These are phyloP conservation scores for Digitonthophagus gazella DNA, from an alignment of 2,888 invertebrate species.

Conservation along the genomic window DNA sequence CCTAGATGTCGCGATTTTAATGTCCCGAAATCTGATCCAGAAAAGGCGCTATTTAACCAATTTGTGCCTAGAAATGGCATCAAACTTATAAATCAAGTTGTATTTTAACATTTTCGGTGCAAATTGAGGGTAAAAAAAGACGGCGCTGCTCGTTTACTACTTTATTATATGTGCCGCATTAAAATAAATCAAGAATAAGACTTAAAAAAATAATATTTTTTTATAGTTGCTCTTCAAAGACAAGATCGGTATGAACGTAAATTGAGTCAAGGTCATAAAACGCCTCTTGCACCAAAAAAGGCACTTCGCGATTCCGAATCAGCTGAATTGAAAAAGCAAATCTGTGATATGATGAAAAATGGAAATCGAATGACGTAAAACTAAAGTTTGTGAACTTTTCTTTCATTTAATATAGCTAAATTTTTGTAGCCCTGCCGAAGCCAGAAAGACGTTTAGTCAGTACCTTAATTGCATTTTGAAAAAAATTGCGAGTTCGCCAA, in stretches of 20 bases:
- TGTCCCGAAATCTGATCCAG: too few species aligned
- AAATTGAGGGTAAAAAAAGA: too few species aligned
- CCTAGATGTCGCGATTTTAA: too few species aligned
- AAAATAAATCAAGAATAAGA: neutral
- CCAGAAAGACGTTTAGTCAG: constrained; percentile 73
- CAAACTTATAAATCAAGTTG: too few species aligned
- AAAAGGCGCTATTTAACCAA: too few species aligned
- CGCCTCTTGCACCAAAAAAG: constrained; percentile 46
- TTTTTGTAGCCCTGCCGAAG: constrained; percentile 61
- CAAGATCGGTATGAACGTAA: constrained; percentile 51
- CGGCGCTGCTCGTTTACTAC: too few species aligned
- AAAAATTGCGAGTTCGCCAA: constrained; percentile 57
- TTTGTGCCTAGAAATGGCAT: too few species aligned
- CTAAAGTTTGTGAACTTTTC: neutral
- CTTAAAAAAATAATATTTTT: constrained; percentile 4
- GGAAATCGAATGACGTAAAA: constrained; percentile 68
- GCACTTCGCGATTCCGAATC: constrained; percentile 46
- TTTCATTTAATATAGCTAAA: neutral
- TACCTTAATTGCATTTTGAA: constrained; percentile 74
- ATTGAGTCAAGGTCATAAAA: constrained; percentile 47
- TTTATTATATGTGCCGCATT: too few species aligned
- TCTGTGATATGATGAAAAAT: constrained; percentile 57
- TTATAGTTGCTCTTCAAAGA: constrained; percentile 37
- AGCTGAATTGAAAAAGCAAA: constrained; percentile 45
- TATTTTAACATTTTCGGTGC: too few species aligned